phyloP scores from a whole-genome alignment of 2,113 vertebrate species.

The Ptilonorhynchus violaceus region DNA sequence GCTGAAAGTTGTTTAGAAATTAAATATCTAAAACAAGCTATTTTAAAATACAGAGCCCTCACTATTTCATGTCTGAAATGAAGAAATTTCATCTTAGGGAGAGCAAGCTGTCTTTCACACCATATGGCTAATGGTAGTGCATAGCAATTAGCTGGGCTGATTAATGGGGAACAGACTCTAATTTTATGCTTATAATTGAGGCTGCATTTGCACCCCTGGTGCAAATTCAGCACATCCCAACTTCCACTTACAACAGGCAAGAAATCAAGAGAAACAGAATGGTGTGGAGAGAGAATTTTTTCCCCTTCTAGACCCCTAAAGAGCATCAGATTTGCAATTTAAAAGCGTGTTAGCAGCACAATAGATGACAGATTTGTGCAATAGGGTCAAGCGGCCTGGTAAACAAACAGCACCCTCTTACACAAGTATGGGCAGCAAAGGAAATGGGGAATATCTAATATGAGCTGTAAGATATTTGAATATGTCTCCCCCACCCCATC shows the following conservation, averaged over 20 bases:
- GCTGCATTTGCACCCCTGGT: slow-evolving; percentile 85
- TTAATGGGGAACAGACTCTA: slow-evolving; percentile 95
- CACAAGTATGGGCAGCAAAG: slow-evolving; percentile 58
- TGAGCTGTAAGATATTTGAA: slow-evolving; percentile 73
- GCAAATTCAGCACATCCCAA: slow-evolving; percentile 92
- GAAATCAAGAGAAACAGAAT: slow-evolving; percentile 79
- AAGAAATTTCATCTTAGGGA: slow-evolving; percentile 84
- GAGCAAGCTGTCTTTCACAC: slow-evolving; percentile 92
- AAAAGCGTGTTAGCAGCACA: slow-evolving; percentile 76
- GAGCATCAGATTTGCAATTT: slow-evolving; percentile 81
- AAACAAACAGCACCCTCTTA: slow-evolving; percentile 79
- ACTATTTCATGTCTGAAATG: slow-evolving; percentile 85
- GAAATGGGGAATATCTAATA: slow-evolving; percentile 68
- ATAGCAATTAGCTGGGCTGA: slow-evolving; percentile 95
- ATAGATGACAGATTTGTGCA: slow-evolving; percentile 79
- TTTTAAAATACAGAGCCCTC: slow-evolving; percentile 80
- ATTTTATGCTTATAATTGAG: slow-evolving; percentile 95
- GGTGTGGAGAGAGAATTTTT: slow-evolving; percentile 67
- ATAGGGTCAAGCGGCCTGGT: slow-evolving; percentile 76
- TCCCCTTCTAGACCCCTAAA: slow-evolving; percentile 69
- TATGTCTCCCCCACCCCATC: slow-evolving; percentile 44
- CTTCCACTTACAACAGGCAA: slow-evolving; percentile 78
- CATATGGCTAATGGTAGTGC: slow-evolving; percentile 98
- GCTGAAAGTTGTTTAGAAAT: slow-evolving; percentile 84
- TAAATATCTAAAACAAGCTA: slow-evolving; percentile 84